A percentile compares a stretch with the other conserved stretches of the same genome.
Conservation (phyloP, 2,113 vertebrate species). For the Sus scrofa region T2T-Sscrofa CM000816.6:103618501-103619000, state of each 20-base stretch:
- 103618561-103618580: neutral
- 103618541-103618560: neutral
- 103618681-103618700: neutral
- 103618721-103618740: constrained; percentile 97
- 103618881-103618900: constrained; percentile 97
- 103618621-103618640: neutral
- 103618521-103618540: neutral
- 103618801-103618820: constrained; percentile 99
- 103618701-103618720: constrained; percentile 88
- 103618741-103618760: constrained; percentile 99
- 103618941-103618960: neutral
- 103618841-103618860: constrained; percentile 98
- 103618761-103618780: constrained; percentile 98
- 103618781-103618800: constrained; percentile 99
- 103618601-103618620: neutral
- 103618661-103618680: neutral
- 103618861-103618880: constrained; percentile 96
- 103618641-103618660: neutral
- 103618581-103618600: neutral
- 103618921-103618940: constrained; percentile 24
- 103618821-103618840: constrained; percentile 98
- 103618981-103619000: neutral
- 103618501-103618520: neutral
- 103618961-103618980: neutral
- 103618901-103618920: constrained; percentile 91